These are phyloP conservation scores for Rhinichthys osculus DNA, from an alignment of 2,797 vertebrate species.

Conservation along the genomic window DNA sequence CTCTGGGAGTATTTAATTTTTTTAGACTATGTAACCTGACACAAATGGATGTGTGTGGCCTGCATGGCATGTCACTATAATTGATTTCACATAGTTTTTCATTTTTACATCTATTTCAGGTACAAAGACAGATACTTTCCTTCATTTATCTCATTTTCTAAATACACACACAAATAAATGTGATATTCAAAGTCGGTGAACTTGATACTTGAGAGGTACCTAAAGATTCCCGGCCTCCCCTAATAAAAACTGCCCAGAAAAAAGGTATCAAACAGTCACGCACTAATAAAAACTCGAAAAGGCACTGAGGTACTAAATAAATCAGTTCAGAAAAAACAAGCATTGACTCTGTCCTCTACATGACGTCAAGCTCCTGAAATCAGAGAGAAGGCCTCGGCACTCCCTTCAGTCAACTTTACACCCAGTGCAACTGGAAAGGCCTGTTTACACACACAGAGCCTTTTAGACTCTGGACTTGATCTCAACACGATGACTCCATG, in stretches of 20 bases:
- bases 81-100: no score
- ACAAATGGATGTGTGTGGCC: no score
- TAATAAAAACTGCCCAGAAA: neutral
- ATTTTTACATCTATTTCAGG: no score
- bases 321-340: conserved; percentile 36
- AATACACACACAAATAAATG: neutral
- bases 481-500: conserved; percentile 27
- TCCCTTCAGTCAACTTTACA: conserved; percentile 54
- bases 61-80: no score
- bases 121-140: no score
- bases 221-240: neutral
- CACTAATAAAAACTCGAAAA: neutral
- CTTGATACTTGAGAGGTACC: neutral
- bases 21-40: no score
- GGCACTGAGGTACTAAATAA: neutral
- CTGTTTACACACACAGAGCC: conserved; percentile 67
- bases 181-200: neutral
- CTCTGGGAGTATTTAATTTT: no score
- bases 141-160: no score
- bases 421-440: conserved; percentile 77
- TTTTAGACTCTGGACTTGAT: conserved; percentile 33
- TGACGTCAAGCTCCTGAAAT: conserved; percentile 69
- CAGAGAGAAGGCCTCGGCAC: conserved; percentile 57
- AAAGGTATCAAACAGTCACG: neutral
- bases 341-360: conserved; percentile 55